Evolutionary conservation across 2,888 invertebrate genomes (phyloP).

Genomic region (Drosophila longiperda): DNA sequence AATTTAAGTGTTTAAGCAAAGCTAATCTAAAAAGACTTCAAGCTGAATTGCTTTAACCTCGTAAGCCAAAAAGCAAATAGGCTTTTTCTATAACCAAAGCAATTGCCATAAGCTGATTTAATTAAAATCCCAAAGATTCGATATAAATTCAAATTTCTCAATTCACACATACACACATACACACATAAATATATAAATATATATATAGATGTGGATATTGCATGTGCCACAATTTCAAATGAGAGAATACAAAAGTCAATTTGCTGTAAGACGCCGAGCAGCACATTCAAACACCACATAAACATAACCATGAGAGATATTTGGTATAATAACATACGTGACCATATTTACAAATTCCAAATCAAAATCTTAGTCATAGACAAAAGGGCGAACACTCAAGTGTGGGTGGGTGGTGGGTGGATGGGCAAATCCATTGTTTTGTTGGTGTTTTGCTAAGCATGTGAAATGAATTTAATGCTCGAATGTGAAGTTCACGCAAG

Average conservation of each 20-base stretch:
- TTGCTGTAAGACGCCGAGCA: constrained; percentile 61
- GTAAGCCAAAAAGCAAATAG: constrained; percentile 28
- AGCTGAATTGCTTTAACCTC: constrained; percentile 18
- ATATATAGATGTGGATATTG: constrained; percentile 35
- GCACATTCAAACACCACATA: constrained; percentile 49
- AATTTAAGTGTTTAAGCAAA: not conserved
- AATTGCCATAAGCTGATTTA: constrained; percentile 70
- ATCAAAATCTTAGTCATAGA: constrained; percentile 64
- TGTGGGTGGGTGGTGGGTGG: constrained; percentile 12
- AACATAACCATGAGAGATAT: constrained; percentile 77
- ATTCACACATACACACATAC: constrained; percentile 26
- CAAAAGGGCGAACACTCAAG: constrained; percentile 25
- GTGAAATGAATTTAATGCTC: constrained; percentile 66
- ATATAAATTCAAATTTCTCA: constrained; percentile 77
- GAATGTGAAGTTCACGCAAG: not conserved
- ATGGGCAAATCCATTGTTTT: constrained; percentile 52
- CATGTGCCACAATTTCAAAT: constrained; percentile 62
- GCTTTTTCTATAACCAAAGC: constrained; percentile 30
- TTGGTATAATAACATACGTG: constrained; percentile 80
- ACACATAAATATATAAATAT: constrained; percentile 7
- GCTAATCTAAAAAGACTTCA: constrained; percentile 10
- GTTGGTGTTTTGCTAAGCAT: constrained; percentile 63
- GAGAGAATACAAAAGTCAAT: constrained; percentile 75
- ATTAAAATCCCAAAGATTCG: constrained; percentile 64
- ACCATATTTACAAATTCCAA: constrained; percentile 79